These are phyloP conservation scores for Dioctria linearis DNA, from an alignment of 2,888 invertebrate species.

Conservation along the genomic window DNA sequence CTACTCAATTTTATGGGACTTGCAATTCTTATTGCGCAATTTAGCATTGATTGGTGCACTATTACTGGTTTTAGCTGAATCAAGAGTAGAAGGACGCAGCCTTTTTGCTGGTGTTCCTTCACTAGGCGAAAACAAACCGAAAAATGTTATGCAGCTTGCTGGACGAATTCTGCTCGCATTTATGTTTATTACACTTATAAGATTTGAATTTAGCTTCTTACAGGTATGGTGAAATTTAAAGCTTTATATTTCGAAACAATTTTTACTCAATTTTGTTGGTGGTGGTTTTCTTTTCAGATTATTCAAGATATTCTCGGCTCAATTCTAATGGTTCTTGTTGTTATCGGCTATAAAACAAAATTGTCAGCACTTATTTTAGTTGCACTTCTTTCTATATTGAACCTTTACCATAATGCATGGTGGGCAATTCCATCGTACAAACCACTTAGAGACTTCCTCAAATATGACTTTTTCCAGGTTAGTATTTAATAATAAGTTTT, in stretches of 20 bases:
- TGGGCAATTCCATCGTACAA: slow-evolving; percentile 97
- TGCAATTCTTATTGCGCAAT: slow-evolving; percentile 96
- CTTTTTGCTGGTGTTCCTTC: slow-evolving; percentile 96
- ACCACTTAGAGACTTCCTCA: slow-evolving; percentile 98
- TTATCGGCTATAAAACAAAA: slow-evolving; percentile 98
- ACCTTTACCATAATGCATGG: slow-evolving; percentile 98
- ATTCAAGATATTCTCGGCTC: slow-evolving; percentile 94
- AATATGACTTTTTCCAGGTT: slow-evolving; percentile 99
- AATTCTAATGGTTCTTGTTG: slow-evolving; percentile 94
- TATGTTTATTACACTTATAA: slow-evolving; percentile 97
- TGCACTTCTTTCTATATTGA: slow-evolving; percentile 87
- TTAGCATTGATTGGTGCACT: slow-evolving; percentile 98
- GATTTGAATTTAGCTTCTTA: slow-evolving; percentile 92
- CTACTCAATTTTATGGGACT: slow-evolving; percentile 98
- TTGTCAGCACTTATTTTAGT: slow-evolving; percentile 96
- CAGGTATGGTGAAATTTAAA: slow-evolving; percentile 74
- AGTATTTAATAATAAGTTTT: slow-evolving; percentile 60
- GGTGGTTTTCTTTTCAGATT: slow-evolving; percentile 75
- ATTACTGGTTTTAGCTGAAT: slow-evolving; percentile 95
- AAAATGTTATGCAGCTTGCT: slow-evolving; percentile 95
- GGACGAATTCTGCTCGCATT: slow-evolving; percentile 96
- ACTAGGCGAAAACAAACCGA: slow-evolving; percentile 95
- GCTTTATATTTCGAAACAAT: background rate
- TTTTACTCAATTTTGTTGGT: slow-evolving; percentile 29
- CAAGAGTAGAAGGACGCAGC: slow-evolving; percentile 92